Base-by-base conservation (phyloP, 2,113 vertebrate species). In the Chamaea fasciata region DNA sequence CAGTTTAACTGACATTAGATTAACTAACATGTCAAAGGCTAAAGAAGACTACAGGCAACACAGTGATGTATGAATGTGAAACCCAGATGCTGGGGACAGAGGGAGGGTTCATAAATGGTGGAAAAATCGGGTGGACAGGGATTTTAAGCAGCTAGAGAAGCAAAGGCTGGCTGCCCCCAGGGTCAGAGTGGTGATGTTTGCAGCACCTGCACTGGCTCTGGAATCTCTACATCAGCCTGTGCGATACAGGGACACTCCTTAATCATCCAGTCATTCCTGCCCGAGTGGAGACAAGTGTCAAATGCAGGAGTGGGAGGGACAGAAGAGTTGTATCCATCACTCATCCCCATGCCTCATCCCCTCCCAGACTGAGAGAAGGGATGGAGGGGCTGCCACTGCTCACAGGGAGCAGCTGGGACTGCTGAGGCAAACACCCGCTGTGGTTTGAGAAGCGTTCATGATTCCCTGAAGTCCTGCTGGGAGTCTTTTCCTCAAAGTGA, bases 241-340 rank as follows among this genome's bases (percentile, higher is more conserved):
- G 5, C 2, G 16, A 10, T 11, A 13, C 18, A 64, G 46, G 49
- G 4, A 35, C 44, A 53, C 2, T 7, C 27, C 0, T 0, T 16
- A 33, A 50, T 8, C 23, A 30, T 18, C 41, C 52, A 46, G 7
- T 26, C 35, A 13, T 33, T 79, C 20, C 35, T 79, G 11, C 30
- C 15, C 53, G 39, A 59, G 28, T 7, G 26, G 22, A 39, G 37
- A 31, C 44, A 30, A 71, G 11, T 2, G 13, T 24, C 44, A 88
- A 15, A 33, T 13, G 59, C 13, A 68, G 53, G 7, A 21, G 31
- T n/a, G 41, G 15, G 35, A 59, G 9, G 20, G 18, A 42, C 63
- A 31, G 24, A 16, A 35, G 52, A 53, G 28, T 31, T 42, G 1
- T 9, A 44, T 15, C 71, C 52, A 22, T 50, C 39, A 50, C 23